phyloP scores from a whole-genome alignment of 2,888 invertebrate genomes.

The Nudaria mundana region DNA sequence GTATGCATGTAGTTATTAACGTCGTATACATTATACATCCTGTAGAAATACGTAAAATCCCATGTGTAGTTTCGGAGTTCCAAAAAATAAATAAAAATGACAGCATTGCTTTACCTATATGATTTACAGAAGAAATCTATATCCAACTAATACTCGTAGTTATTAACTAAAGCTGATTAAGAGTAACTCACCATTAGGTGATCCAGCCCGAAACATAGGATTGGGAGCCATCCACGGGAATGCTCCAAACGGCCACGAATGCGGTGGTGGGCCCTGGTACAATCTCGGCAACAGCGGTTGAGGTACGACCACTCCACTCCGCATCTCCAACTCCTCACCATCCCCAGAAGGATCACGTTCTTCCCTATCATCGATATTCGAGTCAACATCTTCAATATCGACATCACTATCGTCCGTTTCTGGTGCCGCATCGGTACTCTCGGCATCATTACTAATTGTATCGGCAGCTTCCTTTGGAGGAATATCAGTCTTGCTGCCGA shows the following conservation, averaged over 20 bases:
- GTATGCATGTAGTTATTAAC: no score
- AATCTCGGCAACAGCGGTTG: conserved; percentile 84
- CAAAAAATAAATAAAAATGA: no score
- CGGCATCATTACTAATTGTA: conserved; percentile 64
- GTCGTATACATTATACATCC: no score
- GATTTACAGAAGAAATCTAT: no score
- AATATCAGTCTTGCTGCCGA: conserved; percentile 64
- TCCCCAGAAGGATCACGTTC: conserved; percentile 66
- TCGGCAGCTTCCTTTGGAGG: conserved; percentile 50
- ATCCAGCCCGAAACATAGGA: conserved; percentile 80
- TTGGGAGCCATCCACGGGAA: conserved; percentile 85
- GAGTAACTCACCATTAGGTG: conserved; percentile 80
- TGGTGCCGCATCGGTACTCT: conserved; percentile 58
- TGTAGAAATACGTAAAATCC: no score
- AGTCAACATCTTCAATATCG: conserved; percentile 74
- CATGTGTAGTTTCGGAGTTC: no score
- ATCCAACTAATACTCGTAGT: no score
- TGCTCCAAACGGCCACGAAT: conserved; percentile 83
- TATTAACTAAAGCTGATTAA: neutral
- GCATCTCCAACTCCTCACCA: conserved; percentile 67
- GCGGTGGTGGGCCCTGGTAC: conserved; percentile 77
- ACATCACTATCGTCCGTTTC: conserved; percentile 75
- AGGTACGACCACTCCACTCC: conserved; percentile 83
- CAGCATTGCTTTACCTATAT: no score
- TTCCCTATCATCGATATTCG: conserved; percentile 67